Percentiles rank a stretch among this genome's conserved stretches.
Evolutionary conservation across 2,888 invertebrate genomes (phyloP).

Genomic region (Vanessa cardui): DNA sequence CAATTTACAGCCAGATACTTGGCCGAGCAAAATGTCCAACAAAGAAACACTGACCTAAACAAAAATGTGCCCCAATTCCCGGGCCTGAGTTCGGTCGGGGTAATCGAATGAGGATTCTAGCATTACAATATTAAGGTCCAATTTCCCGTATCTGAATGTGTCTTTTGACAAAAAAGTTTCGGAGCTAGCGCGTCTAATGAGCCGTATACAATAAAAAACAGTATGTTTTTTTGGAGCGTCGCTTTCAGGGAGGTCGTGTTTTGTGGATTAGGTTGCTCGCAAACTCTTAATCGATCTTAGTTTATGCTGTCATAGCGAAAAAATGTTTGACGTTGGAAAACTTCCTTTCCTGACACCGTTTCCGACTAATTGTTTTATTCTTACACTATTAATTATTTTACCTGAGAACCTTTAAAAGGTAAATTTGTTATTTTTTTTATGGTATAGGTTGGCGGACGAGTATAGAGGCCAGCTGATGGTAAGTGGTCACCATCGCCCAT

Average conservation of each 20-base stretch:
- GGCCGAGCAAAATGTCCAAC: constrained; percentile 51
- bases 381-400: too few relatives aligned
- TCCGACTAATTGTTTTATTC: too few relatives aligned
- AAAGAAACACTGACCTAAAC: constrained; percentile 54
- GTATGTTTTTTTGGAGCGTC: constrained; percentile 47
- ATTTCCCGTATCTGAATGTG: constrained; percentile 37
- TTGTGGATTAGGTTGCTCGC: constrained; percentile 38
- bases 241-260: constrained; percentile 45
- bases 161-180: constrained; percentile 59
- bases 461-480: too few relatives aligned
- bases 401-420: too few relatives aligned
- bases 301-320: constrained; percentile 14
- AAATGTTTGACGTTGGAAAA: background rate
- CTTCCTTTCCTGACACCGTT: too few relatives aligned
- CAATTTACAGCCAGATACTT: constrained; percentile 51
- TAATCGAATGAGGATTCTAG: constrained; percentile 41
- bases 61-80: constrained; percentile 59
- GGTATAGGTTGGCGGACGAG: too few relatives aligned
- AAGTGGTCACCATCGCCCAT: too few relatives aligned
- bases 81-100: constrained; percentile 33
- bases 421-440: too few relatives aligned
- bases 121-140: constrained; percentile 36
- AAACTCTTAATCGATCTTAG: constrained; percentile 38
- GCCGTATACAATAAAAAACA: constrained; percentile 61
- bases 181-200: constrained; percentile 58